A percentile compares a stretch with the other conserved stretches of the same genome.
Evolutionary conservation across 2,113 vertebrate genomes (phyloP).

Genomic region (Apteryx mantelli): DNA sequence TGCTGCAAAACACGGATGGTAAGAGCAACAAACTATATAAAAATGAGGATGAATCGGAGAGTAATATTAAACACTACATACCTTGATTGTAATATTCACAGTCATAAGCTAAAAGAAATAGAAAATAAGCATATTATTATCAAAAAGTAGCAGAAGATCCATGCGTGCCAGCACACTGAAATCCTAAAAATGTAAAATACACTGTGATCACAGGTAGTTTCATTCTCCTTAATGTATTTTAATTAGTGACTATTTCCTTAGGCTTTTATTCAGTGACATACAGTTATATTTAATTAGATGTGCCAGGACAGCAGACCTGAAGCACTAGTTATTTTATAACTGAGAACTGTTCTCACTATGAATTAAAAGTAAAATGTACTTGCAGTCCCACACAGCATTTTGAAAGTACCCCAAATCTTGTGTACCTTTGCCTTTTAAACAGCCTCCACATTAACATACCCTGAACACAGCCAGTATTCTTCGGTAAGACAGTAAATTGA

Average conservation of each 20-base stretch:
- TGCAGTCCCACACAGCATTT: background rate
- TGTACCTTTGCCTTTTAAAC: background rate
- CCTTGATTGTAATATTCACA: constrained; percentile 99
- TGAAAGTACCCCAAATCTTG: background rate
- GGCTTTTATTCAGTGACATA: background rate
- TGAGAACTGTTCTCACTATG: background rate
- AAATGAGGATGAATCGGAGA: background rate
- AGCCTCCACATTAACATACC: background rate
- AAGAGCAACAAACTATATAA: background rate
- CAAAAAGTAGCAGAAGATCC: background rate
- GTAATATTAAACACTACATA: constrained; percentile 69
- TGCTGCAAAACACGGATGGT: background rate
- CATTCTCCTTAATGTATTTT: background rate
- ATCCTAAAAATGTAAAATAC: background rate
- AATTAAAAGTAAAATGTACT: background rate
- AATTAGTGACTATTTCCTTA: background rate
- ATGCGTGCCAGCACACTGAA: background rate
- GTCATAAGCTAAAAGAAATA: constrained; percentile 87
- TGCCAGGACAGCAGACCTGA: background rate
- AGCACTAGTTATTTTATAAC: background rate
- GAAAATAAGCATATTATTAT: background rate
- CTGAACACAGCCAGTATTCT: background rate
- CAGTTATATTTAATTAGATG: background rate
- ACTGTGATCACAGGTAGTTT: background rate
- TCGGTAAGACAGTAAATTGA: background rate